Evolutionary conservation across 2,888 invertebrate species (phyloP), one percentile per base, ranked within the genome.

Genomic region (Dryococelus australis): DNA sequence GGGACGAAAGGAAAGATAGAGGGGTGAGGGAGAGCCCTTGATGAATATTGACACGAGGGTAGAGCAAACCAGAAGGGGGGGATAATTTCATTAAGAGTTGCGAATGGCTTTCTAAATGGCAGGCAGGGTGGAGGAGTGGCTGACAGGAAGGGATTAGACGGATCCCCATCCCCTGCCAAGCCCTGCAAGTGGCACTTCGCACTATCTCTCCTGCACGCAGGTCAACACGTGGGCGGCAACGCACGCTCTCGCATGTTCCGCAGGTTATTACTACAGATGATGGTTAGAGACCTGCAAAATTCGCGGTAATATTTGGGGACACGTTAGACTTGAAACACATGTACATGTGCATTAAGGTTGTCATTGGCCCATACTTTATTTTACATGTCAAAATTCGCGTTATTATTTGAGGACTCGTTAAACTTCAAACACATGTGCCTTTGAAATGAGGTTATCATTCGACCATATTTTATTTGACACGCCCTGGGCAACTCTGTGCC

Each of bases 41-140:
- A 83, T 83, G 83, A 83, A 83, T 83, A 83, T 83, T 83, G 83
- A 83, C 83, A 83, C 83, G 35, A 83, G 27, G 83, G 83, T n/a
- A 35, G 43, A 83, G 83, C 8, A 13, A 35, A 35, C 20, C 20
- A 43, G 83, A 83, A 35, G 43, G 83, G 92, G 92, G 92, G 92
- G 92, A 92, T 92, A 92, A 92, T 92, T 92, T 92, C 92, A 92
- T 92, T 92, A 92, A 92, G 92, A 92, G 92, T 92, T 92, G 92
- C 92, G 92, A 92, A 92, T 91, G 92, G 92, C 91, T 91, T 83
- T 87, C 43, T 81, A 85, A 87, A 87, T 87, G 85, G 47, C 81
- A 85, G n/a, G 83, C 83, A 12, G 35, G 28, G 83, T 3, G 24
- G 83, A 83, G 83, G 35, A 43, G 83, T 83, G 83, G 83, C 43